Base-by-base conservation (phyloP, 1,140 invertebrate genomes). In the Adelges cooleyi region DNA sequence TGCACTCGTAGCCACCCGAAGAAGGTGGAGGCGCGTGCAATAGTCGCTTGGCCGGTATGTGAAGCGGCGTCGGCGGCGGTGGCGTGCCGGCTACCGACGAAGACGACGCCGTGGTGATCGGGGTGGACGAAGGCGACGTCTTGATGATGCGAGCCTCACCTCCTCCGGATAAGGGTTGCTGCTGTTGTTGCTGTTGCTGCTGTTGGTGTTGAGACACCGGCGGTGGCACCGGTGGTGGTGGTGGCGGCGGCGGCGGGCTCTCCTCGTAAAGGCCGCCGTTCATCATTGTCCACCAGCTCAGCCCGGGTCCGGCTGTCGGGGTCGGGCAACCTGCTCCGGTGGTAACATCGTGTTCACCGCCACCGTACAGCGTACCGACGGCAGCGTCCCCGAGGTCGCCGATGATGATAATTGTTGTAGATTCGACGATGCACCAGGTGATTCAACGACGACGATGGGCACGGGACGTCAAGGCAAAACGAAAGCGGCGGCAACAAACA, bases 271-370 rank as follows among this genome's bases (percentile, higher is more conserved):
- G 74, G 70, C 79, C 73, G 66, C 83, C 84, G 83, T 87, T 87
- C 86, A 87, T 87, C 85, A 87, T 87, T 72, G 78, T 79, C 81
- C 85, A 86, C 85, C 84, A 86, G 78, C 81, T 82, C 79, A 85
- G 82, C 81, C 84, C 84, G 84, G 84, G 79, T 82, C 82, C 84
- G 81, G 83, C 82, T 78, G 67, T 68, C 67, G 66, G 68, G 70
- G 84, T 83, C 84, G 84, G 80, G 76, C 83, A 83, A 80, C 82
- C 83, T 78, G 82, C 81, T 77, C 81, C 80, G 76, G 75, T 74
- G 71, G 75, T 77, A 73, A 74, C 81, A 80, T 83, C 82, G 73
- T 83, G 82, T 52, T 76, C 80, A 80, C 56, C 56, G 76, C 82
- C 80, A 79, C 86, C 84, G 84, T 86, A 86, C 81, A 87, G 83